Percentiles rank a stretch among this genome's conserved stretches.
Conservation (phyloP, 2,888 invertebrate genomes). For the Callosobruchus maculatus region DNA sequence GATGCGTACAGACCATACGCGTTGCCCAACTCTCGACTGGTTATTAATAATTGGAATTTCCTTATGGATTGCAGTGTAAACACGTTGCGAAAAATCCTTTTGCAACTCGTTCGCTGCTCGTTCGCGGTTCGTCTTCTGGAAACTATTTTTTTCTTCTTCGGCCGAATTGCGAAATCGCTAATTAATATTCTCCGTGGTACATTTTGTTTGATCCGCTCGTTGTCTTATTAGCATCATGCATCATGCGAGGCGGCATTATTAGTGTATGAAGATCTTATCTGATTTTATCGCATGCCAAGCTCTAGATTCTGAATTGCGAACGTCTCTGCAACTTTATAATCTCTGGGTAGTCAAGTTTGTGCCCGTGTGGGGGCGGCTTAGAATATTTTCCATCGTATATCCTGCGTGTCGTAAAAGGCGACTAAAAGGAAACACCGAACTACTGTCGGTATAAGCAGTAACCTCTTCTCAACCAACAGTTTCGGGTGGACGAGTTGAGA, state of each 20-base stretch:
- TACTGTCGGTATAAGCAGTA: too few species aligned
- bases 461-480: too few species aligned
- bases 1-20: not conserved
- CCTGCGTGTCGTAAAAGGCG: too few species aligned
- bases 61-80: constrained; percentile 2
- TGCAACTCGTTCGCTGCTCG: not conserved
- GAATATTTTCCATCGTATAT: too few species aligned
- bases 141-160: not conserved
- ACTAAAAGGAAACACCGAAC: too few species aligned
- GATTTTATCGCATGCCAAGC: not conserved
- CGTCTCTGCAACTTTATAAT: too few species aligned
- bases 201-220: not conserved
- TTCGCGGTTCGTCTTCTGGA: not conserved
- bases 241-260: not conserved
- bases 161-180: not conserved
- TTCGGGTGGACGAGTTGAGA: too few species aligned
- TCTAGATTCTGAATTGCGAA: too few species aligned
- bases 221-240: not conserved
- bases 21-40: not conserved
- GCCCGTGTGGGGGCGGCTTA: too few species aligned
- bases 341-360: too few species aligned
- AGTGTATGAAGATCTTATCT: not conserved
- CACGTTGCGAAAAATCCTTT: constrained; percentile 2
- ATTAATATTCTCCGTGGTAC: not conserved
- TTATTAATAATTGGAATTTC: constrained; percentile 2